Percentiles rank a stretch among this genome's conserved stretches.
Evolutionary conservation across 2,113 vertebrate genomes (phyloP).

Genomic region (Dicaeum eximium): DNA sequence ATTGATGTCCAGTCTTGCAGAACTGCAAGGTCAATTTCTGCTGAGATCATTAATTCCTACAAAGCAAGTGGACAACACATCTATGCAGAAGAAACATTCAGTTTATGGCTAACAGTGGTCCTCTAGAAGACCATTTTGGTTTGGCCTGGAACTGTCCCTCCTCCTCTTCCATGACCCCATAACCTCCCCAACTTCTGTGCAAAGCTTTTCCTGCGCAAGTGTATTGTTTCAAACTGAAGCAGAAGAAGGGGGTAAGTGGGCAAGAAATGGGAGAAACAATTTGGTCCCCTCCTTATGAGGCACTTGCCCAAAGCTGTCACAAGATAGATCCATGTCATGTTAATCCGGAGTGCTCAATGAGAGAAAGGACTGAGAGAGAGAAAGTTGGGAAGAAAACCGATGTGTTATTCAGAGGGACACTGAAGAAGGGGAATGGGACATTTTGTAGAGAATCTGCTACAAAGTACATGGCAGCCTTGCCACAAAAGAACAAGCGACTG

Average conservation of each 20-base stretch:
- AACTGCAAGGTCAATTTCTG: background rate
- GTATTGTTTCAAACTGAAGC: background rate
- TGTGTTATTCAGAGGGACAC: background rate
- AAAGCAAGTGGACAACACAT: background rate
- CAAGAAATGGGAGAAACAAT: background rate
- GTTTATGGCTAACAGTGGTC: background rate
- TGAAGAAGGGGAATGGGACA: background rate
- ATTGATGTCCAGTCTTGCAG: background rate
- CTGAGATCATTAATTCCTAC: background rate
- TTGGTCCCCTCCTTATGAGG: background rate
- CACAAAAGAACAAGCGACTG: constrained; percentile 27
- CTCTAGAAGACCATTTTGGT: background rate
- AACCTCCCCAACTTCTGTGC: background rate
- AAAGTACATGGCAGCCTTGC: constrained; percentile 25
- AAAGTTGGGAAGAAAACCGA: background rate
- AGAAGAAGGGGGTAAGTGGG: background rate
- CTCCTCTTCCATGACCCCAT: background rate
- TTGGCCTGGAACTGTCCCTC: background rate
- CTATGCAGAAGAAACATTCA: background rate
- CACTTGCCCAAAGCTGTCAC: background rate
- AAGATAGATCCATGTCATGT: background rate
- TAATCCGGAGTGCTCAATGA: background rate
- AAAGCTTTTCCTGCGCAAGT: background rate
- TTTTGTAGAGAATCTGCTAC: background rate
- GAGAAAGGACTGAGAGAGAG: background rate